A percentile compares a stretch with the other conserved stretches of the same genome.
These are phyloP conservation scores for Tachina grossa DNA, from an alignment of 2,888 invertebrate species.

Conservation along the genomic window DNA sequence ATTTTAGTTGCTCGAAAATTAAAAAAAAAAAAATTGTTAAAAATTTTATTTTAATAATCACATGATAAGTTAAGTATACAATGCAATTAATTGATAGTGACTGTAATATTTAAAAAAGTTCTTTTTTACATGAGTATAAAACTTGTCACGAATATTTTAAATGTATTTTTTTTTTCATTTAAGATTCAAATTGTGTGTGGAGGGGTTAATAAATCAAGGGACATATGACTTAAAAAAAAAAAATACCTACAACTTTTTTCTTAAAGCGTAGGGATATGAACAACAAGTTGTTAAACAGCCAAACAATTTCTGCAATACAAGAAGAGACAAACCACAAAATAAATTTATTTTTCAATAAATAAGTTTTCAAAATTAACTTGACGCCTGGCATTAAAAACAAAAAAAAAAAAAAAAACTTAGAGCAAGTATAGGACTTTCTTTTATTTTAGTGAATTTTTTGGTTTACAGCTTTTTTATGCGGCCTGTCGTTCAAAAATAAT, in stretches of 20 bases:
- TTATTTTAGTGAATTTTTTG: background rate
- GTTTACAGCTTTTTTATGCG: slow-evolving; percentile 36
- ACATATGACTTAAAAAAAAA: background rate
- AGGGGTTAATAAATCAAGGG: slow-evolving; percentile 18
- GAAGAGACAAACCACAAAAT: background rate
- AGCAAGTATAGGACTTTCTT: slow-evolving; percentile 49
- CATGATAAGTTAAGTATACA: no score
- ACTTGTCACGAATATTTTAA: background rate
- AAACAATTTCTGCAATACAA: background rate
- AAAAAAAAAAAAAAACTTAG: background rate
- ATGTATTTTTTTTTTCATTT: background rate
- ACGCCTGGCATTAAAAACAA: slow-evolving; percentile 39
- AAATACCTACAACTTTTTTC: background rate
- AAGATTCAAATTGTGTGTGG: slow-evolving; percentile 2
- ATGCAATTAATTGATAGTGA: no score
- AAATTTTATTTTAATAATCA: no score
- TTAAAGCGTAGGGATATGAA: background rate
- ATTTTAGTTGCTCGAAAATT: no score
- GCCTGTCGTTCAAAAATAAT: slow-evolving; percentile 23
- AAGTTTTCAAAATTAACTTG: slow-evolving; percentile 50
- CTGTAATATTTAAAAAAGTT: no score
- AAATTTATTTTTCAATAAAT: slow-evolving; percentile 4
- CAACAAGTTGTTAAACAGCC: slow-evolving; percentile 14
- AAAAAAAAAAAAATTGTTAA: no score
- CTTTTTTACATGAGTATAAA: background rate